These are phyloP conservation scores for Nycticryphes semicollaris DNA, from an alignment of 2,113 vertebrate species.

Conservation along the genomic window DNA sequence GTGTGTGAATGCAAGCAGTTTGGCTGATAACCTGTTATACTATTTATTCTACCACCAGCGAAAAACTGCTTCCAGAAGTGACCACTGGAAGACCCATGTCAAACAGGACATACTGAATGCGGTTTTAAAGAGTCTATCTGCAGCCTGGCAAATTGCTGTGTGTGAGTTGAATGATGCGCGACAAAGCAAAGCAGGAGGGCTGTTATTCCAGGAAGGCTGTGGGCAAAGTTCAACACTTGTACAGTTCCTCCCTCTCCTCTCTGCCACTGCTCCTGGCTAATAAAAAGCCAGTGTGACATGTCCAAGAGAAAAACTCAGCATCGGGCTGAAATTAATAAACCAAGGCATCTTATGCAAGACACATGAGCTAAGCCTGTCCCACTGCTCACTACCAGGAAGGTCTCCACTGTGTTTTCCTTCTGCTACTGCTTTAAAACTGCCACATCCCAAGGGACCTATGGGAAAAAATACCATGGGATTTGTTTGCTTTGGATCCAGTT, in stretches of 20 bases:
- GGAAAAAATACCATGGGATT: background rate
- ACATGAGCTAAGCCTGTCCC: background rate
- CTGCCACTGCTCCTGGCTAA: background rate
- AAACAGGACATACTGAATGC: background rate
- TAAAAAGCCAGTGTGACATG: background rate
- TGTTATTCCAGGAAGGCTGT: background rate
- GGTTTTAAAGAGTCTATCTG: background rate
- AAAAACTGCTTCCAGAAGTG: background rate
- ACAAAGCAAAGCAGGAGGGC: background rate
- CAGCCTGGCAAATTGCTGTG: background rate
- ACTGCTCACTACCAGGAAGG: background rate
- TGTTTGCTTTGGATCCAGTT: background rate
- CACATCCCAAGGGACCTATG: background rate
- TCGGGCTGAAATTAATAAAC: background rate
- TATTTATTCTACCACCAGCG: background rate
- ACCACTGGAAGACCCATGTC: background rate
- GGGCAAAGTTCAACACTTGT: background rate
- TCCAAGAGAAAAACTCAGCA: background rate
- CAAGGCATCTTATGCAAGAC: background rate
- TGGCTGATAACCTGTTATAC: background rate
- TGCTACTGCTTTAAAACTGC: conserved; percentile 22
- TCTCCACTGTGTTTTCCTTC: background rate
- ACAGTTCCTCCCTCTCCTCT: background rate
- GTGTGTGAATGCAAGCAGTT: background rate
- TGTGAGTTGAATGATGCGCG: background rate